These are phyloP conservation scores for Eupelmus urozonus DNA, from an alignment of 2,888 invertebrate species.

Conservation along the genomic window DNA sequence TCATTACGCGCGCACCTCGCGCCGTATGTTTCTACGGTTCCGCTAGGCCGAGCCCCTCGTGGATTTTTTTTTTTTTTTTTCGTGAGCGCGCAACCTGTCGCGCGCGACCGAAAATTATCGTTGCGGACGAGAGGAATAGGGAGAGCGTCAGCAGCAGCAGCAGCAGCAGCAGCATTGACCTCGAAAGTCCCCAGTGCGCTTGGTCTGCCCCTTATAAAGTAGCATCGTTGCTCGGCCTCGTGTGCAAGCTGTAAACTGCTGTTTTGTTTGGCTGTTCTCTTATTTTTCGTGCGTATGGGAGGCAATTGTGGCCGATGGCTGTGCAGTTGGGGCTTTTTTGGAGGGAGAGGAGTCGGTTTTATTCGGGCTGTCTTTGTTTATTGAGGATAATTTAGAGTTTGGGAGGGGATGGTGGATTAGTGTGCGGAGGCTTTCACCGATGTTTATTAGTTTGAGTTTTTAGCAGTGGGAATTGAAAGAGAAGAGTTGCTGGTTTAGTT, in stretches of 20 bases:
- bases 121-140: background rate
- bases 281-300: no score
- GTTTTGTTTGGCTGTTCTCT: no score
- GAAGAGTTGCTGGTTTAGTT: no score
- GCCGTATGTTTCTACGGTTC: conserved; percentile 76
- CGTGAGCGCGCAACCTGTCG: conserved; percentile 55
- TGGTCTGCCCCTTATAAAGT: background rate
- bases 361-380: no score
- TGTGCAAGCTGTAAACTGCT: background rate
- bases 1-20: conserved; percentile 71
- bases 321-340: no score
- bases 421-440: no score
- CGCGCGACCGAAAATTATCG: conserved; percentile 35
- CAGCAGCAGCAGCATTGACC: conserved; percentile 47
- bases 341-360: no score
- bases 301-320: no score
- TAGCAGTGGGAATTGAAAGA: no score
- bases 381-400: no score
- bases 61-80: conserved; percentile 40
- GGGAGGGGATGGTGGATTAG: no score
- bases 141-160: background rate
- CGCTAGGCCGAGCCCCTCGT: conserved; percentile 62
- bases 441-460: no score
- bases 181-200: conserved; percentile 52
- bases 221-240: background rate